phyloP scores from a whole-genome alignment of 1,140 invertebrate species.

The Copidosoma floridanum region DNA sequence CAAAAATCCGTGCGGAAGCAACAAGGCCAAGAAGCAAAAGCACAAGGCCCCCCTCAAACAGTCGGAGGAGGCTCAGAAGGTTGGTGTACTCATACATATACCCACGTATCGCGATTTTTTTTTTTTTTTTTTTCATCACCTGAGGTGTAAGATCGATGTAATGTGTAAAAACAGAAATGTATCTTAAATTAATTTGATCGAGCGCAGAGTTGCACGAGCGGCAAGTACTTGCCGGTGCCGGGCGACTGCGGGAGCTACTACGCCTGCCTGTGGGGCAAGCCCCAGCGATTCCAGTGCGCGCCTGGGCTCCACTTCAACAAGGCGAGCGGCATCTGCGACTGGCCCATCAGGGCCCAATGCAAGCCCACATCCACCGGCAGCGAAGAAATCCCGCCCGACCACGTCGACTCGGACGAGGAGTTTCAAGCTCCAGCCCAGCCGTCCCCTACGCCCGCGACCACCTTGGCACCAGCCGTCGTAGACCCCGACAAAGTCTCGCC shows the following conservation, averaged over 20 bases:
- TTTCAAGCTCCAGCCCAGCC: constrained; percentile 11
- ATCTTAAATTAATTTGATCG: no score
- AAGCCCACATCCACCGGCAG: constrained; percentile 31
- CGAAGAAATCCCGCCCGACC: neutral
- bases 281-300: constrained; percentile 69
- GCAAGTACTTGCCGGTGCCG: constrained; percentile 63
- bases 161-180: no score
- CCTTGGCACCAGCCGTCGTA: constrained; percentile 37
- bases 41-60: neutral
- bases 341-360: constrained; percentile 73
- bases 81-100: no score
- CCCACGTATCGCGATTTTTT: no score
- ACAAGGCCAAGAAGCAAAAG: neutral
- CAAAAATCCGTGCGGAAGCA: constrained; percentile 46
- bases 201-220: constrained; percentile 65
- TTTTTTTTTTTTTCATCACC: no score
- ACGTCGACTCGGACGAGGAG: neutral
- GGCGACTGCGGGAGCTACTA: constrained; percentile 73
- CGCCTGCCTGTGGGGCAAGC: constrained; percentile 76
- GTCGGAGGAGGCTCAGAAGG: neutral
- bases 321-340: constrained; percentile 71
- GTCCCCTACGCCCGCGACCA: constrained; percentile 29
- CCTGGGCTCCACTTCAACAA: constrained; percentile 77
- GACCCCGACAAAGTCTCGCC: constrained; percentile 50
- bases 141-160: no score